Base-by-base conservation (phyloP, 2,888 invertebrate species). In the Ypsolopha sequella region DNA sequence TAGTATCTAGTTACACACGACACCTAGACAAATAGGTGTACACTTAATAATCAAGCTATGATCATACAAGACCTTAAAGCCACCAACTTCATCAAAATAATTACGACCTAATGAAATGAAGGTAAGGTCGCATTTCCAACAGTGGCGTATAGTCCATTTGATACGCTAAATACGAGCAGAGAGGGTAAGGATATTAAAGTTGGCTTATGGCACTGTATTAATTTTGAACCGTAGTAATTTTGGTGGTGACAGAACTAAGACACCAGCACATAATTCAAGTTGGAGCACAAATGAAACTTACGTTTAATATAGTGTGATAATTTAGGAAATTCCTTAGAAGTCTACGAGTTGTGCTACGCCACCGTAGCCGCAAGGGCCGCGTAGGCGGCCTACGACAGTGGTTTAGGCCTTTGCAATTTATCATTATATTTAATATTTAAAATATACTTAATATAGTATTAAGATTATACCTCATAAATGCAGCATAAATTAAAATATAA, bases 161-260 rank as follows among this genome's bases (percentile, higher is more conserved):
- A 82, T 77, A 76, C 78, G 65, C 76, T 69, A 70, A 77, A 78
- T 80, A 79, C 76, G 70, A 76, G 77, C 74, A 70, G 75, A 60
- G 65, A 69, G 67, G 65, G 66, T 66, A 64, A 66, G 67, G 74
- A 82, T 79, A 81, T 85, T 84, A 78, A 74, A 76, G 78, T 69
- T 76, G 80, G 81, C 84, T 85, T 86, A 86, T 85, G 82, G 84
- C 76, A 79, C 75, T 84, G 85, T 85, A 86, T 86, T 85, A 85
- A 86, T 86, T 86, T 84, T 85, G 84, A 84, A 85, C 85, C 85
- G 81, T 82, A 79, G 85, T 86, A 84, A 85, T 77, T 85, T 85
- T 77, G 75, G 77, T 70, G 84, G 84, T 84, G 86, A 86, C 85
- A 85, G 85, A 84, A 81, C 84, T 84, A 84, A 85, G 86, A 86